Base-by-base conservation (phyloP, 2,113 vertebrate genomes). In the Porphyrio hochstetteri region DNA sequence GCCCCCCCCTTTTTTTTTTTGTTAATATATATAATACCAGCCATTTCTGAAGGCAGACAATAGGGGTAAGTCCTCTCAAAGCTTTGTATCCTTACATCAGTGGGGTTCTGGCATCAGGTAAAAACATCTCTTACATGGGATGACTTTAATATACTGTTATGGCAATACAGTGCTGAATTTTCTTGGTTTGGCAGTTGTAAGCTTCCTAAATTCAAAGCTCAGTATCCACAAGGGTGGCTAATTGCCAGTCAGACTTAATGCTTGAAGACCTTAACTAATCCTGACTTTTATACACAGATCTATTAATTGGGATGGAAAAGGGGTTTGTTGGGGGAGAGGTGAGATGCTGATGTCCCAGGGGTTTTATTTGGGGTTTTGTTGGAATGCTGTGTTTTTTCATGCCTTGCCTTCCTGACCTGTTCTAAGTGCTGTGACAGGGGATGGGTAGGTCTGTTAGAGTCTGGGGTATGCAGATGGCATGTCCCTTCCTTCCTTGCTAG, bases 1-100 rank as follows among this genome's bases (percentile, higher is more conserved):
- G 6, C 42, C 44, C 16, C 44, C 8, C 7, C 16, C 16, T 5
- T 55, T 13, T 2, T 13, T 29, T 63, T 86, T 29, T 0, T 5
- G 86, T 61, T 48, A 29, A 18, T 35, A 10, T 25, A 52, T 52
- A 38, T 2, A 64, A 85, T 31, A 23, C 6, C 6, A 8, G 76
- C 3, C 2, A 1, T 40, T 33, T 76, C 80, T 90, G 27, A 42
- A 42, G 29, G 56, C 74, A 69, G 27, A 53, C 9, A 28, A 16
- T 4, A 6, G 5, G 17, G 38, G 33, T 92, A 82, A 85, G 53
- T 71, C 24, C 8, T 64, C 35, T 64, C 16, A 29, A 33, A 74
- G 10, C 28, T 88, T 86, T 95, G 48, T 1, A 57, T 6, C 4
- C 1, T 4, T 61, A 7, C 5, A 11, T 75, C 13, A 25, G 1